Evolutionary conservation across 1,140 invertebrate genomes (phyloP), one percentile per base, ranked within the genome.

Genomic region (Aphidius gifuensis): DNA sequence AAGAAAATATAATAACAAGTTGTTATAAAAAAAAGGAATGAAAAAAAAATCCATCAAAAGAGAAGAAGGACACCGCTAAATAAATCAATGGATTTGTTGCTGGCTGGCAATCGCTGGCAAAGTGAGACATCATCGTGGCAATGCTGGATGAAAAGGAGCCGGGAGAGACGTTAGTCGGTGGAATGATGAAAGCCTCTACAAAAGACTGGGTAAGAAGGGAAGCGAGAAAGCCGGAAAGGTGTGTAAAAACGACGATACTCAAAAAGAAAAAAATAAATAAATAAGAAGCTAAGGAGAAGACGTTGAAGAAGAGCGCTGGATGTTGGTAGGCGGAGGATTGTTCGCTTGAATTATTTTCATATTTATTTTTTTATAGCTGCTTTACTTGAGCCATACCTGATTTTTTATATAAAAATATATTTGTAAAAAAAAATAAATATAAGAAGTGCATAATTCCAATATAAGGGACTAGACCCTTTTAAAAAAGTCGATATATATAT

Each of bases 81-180:
- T 65, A 65, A 65, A 65, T 61, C 60, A 65, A 61, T 63, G 65
- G 61, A 64, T 57, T 55, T 55, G 50, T 59, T 16, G 42, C 54
- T 55, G 23, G 23, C 46, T 16, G 49, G 49, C 49, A 7, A 5
- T 32, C 11, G 9, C 55, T 1, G 1, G 16, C 55, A 57, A 60
- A 66, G 65, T 64, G 49, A 66, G 61, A 66, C 58, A 58, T 66
- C 61, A 66, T 56, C 38, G 43, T 32, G 48, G 49, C 59, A 61
- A 44, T 23, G 46, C 48, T 47, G 56, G 58, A 11, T 40, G 46
- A 39, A 9, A 11, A 21, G 39, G 59, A 50, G 46, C 48, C 8
- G 42, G n/a, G 23, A 4, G 23, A 32, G 23, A 32, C 23, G 23
- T 50, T n/a, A 21, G 49, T 50, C 49, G 49, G 49, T 50, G 49